A percentile compares a stretch with the other conserved stretches of the same genome.
These are phyloP conservation scores for Scaptomyza montana DNA, from an alignment of 1,140 invertebrate species.

Conservation along the genomic window DNA sequence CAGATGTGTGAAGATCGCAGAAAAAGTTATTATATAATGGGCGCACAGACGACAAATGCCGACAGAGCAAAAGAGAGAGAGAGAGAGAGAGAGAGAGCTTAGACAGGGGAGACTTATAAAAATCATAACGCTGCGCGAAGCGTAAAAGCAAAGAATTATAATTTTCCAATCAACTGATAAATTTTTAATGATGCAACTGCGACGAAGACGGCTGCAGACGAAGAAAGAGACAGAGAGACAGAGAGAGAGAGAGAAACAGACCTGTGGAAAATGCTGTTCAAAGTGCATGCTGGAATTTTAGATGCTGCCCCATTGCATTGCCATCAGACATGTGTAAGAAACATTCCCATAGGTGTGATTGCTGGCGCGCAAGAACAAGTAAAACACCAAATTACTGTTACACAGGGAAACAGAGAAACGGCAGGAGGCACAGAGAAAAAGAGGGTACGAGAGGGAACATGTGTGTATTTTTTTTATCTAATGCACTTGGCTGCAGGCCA, in stretches of 20 bases:
- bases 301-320: conserved; percentile 14
- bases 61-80: conserved; percentile 5
- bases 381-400: conserved; percentile 82
- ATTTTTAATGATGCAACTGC: conserved; percentile 76
- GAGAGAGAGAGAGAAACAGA: neutral
- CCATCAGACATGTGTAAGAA: conserved; percentile 70
- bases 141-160: conserved; percentile 80
- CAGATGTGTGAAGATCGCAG: conserved; percentile 5
- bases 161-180: conserved; percentile 83
- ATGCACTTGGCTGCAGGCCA: conserved; percentile 51
- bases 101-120: conserved; percentile 45
- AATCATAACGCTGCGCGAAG: conserved; percentile 68
- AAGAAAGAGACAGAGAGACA: neutral
- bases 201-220: conserved; percentile 10
- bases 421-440: conserved; percentile 6
- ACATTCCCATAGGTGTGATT: conserved; percentile 82
- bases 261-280: conserved; percentile 71
- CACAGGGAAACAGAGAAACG: conserved; percentile 21
- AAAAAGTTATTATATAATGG: conserved; percentile 64
- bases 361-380: conserved; percentile 79
- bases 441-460: conserved; percentile 5
- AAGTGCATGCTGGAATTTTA: conserved; percentile 74
- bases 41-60: conserved; percentile 20
- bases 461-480: conserved; percentile 22
- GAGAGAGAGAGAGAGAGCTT: neutral